Base-by-base conservation (phyloP, 2,797 vertebrate species). In the Diplodus puntazzo region DNA sequence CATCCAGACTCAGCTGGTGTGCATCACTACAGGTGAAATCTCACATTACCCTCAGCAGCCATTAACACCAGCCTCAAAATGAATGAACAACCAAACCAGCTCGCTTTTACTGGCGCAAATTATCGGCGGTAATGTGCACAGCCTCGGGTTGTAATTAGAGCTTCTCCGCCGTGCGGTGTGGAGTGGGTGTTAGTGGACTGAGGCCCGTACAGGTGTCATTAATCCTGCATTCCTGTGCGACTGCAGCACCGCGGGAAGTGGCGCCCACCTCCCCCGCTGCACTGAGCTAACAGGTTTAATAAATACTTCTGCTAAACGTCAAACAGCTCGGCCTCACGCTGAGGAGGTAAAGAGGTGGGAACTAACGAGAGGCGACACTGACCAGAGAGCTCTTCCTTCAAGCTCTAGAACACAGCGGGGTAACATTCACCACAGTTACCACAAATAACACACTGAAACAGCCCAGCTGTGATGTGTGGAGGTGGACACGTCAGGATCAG, bases 101-200 rank as follows among this genome's bases (percentile, higher is more conserved):
- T 73, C 49, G 57, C 60, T 75, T 89, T 86, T 69, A 81, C 66
- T 62, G 73, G 45, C 7, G 64, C 75, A 89, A 88, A 91, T 90
- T 76, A 93, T 84, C 30, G 14, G 3, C 18, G 42, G 69, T 89
- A 82, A 87, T 78, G 80, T 79, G 70, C 74, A 18, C 54, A 55
- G 80, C 90, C 90, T 73, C 18, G 11, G 89, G 92, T 86, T 65
- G 80, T 90, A 88, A 93, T 92, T 89, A 91, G 83, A 77, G 72
- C 50, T 73, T 73, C 70, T 79, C 49, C 11, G 70, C 81, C 14
- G 69, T 3, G 50, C 64, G 8, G 50, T 5, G 69, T 7, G 16
- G 72, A 18, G 63, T 45, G 42, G 66, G 79, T 65, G 85, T 85
- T 71, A 53, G 85, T 25, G 79, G 76, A 80, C 82, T 68, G 63